These are phyloP conservation scores for Pyrgus malvae DNA, from an alignment of 2,888 invertebrate species.

Conservation along the genomic window DNA sequence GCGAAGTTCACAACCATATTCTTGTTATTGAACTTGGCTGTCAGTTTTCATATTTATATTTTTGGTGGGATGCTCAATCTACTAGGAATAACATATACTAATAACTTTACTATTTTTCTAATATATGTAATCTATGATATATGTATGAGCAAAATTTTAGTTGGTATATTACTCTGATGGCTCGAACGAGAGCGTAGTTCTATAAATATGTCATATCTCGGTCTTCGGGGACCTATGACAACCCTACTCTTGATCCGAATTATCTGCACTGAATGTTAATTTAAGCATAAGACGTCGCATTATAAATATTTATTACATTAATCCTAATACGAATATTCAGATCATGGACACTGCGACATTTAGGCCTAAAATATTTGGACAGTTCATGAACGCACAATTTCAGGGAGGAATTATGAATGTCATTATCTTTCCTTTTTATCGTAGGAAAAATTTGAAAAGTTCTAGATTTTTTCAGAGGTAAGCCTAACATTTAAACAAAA, in stretches of 20 bases:
- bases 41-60: no score
- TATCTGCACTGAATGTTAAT: constrained; percentile 19
- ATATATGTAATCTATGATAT: not conserved
- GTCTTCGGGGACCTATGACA: constrained; percentile 14
- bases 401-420: not conserved
- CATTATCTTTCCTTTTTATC: not conserved
- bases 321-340: constrained; percentile 11
- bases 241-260: constrained; percentile 20
- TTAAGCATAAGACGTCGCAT: constrained; percentile 11
- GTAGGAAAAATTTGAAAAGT: no score
- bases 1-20: no score
- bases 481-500: no score
- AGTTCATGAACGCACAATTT: not conserved
- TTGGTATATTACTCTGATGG: constrained; percentile 5
- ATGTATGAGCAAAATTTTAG: not conserved
- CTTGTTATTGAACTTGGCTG: no score
- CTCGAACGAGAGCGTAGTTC: not conserved
- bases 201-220: constrained; percentile 22
- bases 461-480: no score
- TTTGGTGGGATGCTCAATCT: no score
- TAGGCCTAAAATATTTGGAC: not conserved
- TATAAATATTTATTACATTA: constrained; percentile 18
- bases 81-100: no score
- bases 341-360: constrained; percentile 1
- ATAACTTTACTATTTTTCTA: no score